Percentiles rank a stretch among this genome's conserved stretches.
Evolutionary conservation across 2,888 invertebrate genomes (phyloP).

Genomic region (Ctenicera cuprea): DNA sequence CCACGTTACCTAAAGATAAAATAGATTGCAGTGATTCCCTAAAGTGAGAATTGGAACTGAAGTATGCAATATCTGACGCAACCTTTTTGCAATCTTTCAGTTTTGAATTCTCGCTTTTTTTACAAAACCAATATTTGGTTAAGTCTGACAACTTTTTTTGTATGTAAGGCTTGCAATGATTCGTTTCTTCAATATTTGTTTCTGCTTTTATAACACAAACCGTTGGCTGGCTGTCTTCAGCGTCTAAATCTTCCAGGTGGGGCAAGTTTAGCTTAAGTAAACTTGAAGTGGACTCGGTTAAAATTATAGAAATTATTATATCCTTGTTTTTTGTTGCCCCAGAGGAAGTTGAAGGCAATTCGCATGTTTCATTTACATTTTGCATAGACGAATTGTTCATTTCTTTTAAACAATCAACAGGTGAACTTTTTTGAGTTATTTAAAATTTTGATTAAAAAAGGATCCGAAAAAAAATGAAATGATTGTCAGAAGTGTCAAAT

Average conservation of each 20-base stretch:
- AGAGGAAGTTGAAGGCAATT: no score
- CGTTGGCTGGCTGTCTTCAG: conserved; percentile 23
- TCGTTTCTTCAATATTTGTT: conserved; percentile 3
- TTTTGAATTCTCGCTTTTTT: neutral
- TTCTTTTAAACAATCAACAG: neutral
- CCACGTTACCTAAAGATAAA: neutral
- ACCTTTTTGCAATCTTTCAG: conserved; percentile 57
- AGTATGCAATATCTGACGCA: conserved; percentile 63
- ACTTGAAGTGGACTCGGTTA: conserved; percentile 68
- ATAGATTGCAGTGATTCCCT: conserved; percentile 61
- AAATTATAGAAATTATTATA: conserved; percentile 65
- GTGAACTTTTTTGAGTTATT: no score
- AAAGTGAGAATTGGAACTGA: conserved; percentile 58
- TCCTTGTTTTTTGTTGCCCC: no score
- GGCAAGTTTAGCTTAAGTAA: conserved; percentile 65
- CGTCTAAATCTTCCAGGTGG: conserved; percentile 62
- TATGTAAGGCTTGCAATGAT: neutral
- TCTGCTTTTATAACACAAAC: conserved; percentile 48
- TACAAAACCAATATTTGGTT: conserved; percentile 14
- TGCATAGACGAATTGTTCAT: neutral
- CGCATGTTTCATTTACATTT: neutral
- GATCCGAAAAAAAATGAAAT: neutral
- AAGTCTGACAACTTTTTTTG: conserved; percentile 15
- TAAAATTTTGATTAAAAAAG: neutral
- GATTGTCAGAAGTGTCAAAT: neutral